These are phyloP conservation scores for Gambusia holbrooki DNA, from an alignment of 2,113 vertebrate species.

Conservation along the genomic window DNA sequence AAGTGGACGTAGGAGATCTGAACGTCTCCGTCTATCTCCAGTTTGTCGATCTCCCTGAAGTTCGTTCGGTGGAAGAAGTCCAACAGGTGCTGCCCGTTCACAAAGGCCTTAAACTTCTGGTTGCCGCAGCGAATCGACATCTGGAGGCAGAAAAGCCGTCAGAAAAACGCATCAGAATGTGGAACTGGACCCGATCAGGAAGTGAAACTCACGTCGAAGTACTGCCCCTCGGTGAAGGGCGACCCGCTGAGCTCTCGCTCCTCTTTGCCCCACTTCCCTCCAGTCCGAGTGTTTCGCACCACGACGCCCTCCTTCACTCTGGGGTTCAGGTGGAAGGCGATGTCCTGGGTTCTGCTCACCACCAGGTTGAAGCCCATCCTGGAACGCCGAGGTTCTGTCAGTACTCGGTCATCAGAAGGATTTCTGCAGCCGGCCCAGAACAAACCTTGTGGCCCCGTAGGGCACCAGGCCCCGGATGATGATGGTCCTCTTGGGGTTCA, in stretches of 20 bases:
- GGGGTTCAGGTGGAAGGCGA: conserved; percentile 83
- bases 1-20: conserved; percentile 85
- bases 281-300: conserved; percentile 81
- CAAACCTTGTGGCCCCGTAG: conserved; percentile 70
- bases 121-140: conserved; percentile 84
- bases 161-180: not conserved
- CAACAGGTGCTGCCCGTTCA: conserved; percentile 84
- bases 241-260: conserved; percentile 72
- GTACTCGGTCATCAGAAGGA: not conserved
- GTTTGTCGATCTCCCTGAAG: conserved; percentile 75
- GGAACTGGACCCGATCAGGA: rapidly evolving
- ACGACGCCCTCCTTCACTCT: conserved; percentile 61
- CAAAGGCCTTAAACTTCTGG: conserved; percentile 83
- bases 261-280: conserved; percentile 79
- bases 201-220: conserved; percentile 83
- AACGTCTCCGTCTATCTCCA: conserved; percentile 83
- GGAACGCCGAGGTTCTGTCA: conserved; percentile 5
- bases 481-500: conserved; percentile 82
- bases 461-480: conserved; percentile 83
- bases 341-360: conserved; percentile 56
- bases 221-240: conserved; percentile 83
- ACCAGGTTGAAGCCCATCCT: conserved; percentile 82
- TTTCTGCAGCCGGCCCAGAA: not conserved
- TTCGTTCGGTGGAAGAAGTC: conserved; percentile 79
- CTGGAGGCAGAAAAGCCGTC: conserved; percentile 47